Evolutionary conservation across 1,140 invertebrate genomes (phyloP).

Genomic region (Lethrus apterus): DNA sequence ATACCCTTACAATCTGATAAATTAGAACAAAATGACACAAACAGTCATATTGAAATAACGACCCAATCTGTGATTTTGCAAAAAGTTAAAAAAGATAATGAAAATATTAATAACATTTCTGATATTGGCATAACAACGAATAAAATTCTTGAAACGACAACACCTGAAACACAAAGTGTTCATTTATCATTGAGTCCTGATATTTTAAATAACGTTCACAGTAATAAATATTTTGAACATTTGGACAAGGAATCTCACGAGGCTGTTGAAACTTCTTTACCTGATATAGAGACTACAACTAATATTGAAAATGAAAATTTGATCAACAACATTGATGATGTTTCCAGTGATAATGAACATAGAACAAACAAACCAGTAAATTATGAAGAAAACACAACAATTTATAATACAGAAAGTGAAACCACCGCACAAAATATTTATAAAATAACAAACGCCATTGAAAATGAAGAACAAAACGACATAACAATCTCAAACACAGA

Average conservation of each 20-base stretch:
- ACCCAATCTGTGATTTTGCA: conserved; percentile 6
- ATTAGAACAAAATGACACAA: conserved; percentile 9
- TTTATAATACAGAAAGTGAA: not conserved
- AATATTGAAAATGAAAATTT: conserved; percentile 2
- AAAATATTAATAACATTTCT: conserved; percentile 8
- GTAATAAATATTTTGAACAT: conserved; percentile 33
- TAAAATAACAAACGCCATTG: too few relatives aligned
- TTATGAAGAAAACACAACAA: too few relatives aligned
- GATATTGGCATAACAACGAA: conserved; percentile 14
- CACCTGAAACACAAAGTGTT: too few relatives aligned
- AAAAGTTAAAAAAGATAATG: conserved; percentile 1
- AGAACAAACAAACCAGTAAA: too few relatives aligned
- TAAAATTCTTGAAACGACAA: conserved; percentile 19
- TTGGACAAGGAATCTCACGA: too few relatives aligned
- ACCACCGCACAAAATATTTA: too few relatives aligned
- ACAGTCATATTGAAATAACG: not conserved
- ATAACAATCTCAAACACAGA: too few relatives aligned
- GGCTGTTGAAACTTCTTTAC: too few relatives aligned
- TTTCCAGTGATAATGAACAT: too few relatives aligned
- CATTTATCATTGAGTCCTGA: conserved; percentile 29
- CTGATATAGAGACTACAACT: conserved; percentile 7
- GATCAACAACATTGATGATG: too few relatives aligned
- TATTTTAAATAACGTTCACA: conserved; percentile 36
- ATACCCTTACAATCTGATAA: conserved; percentile 25
- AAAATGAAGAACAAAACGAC: too few relatives aligned